phyloP scores from a whole-genome alignment of 2,888 invertebrate species.

The Drosophila kuntzei region DNA sequence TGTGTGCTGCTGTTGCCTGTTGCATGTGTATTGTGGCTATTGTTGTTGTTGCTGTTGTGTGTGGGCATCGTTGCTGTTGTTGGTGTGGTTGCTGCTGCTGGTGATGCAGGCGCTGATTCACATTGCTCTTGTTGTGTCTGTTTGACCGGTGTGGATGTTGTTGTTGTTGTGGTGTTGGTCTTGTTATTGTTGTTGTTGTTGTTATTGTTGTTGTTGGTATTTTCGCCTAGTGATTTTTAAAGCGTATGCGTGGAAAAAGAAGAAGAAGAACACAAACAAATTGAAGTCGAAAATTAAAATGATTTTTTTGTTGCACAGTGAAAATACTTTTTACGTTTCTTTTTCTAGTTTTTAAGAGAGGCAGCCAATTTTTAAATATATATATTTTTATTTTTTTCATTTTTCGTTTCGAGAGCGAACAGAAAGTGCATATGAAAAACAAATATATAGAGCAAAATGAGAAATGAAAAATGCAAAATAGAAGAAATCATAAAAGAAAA shows the following conservation, averaged over 20 bases:
- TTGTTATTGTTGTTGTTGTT: slow-evolving; percentile 49
- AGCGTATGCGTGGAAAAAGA: slow-evolving; percentile 78
- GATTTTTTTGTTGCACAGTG: slow-evolving; percentile 33
- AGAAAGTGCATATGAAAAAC: slow-evolving; percentile 60
- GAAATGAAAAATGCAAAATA: slow-evolving; percentile 47
- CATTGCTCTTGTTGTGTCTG: slow-evolving; percentile 67
- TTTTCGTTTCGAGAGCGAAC: slow-evolving; percentile 47
- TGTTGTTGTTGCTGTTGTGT: slow-evolving; percentile 28
- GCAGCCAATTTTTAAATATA: slow-evolving; percentile 63
- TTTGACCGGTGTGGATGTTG: slow-evolving; percentile 73
- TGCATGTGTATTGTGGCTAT: slow-evolving; percentile 30
- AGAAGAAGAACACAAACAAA: slow-evolving; percentile 79
- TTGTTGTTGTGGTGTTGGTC: slow-evolving; percentile 61
- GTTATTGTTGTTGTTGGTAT: slow-evolving; percentile 64
- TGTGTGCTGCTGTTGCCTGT: slow-evolving; percentile 35
- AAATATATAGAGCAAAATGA: slow-evolving; percentile 53
- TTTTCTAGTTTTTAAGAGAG: slow-evolving; percentile 35
- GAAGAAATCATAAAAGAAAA: slow-evolving; percentile 39
- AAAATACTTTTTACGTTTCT: slow-evolving; percentile 22
- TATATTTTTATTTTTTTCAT: slow-evolving; percentile 3
- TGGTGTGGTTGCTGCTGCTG: slow-evolving; percentile 45
- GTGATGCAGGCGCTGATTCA: slow-evolving; percentile 65
- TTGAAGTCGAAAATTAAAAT: slow-evolving; percentile 78
- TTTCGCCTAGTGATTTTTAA: slow-evolving; percentile 77
- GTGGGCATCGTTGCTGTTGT: slow-evolving; percentile 31